Evolutionary conservation across 2,797 vertebrate species (phyloP).

Genomic region (Coccyzus lansbergi): DNA sequence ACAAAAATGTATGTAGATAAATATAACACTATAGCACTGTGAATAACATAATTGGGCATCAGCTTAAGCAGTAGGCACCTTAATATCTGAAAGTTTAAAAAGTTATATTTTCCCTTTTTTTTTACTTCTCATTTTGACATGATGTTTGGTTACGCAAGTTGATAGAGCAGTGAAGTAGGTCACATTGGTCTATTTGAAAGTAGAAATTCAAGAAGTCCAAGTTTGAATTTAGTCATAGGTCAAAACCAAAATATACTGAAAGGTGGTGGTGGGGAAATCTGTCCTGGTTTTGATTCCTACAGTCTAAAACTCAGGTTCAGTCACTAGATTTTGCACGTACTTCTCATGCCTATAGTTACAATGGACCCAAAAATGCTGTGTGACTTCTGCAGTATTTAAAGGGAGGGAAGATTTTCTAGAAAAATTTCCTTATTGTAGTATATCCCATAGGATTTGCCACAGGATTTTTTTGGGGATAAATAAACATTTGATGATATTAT

Average conservation of each 20-base stretch:
- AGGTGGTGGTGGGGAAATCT: neutral
- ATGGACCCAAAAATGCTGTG: neutral
- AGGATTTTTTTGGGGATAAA: neutral
- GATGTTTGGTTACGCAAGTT: neutral
- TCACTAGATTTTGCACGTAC: neutral
- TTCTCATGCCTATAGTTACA: neutral
- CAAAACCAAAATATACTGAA: neutral
- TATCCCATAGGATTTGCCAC: neutral
- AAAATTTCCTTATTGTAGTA: neutral
- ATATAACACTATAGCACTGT: neutral
- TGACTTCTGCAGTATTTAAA: neutral
- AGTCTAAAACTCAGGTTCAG: neutral
- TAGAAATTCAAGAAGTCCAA: neutral
- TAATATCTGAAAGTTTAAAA: neutral
- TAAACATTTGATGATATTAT: neutral
- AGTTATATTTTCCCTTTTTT: neutral
- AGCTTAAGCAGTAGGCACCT: neutral
- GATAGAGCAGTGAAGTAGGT: neutral
- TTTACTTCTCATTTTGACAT: neutral
- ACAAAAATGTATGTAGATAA: neutral
- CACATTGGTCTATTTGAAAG: neutral
- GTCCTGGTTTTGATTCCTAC: neutral
- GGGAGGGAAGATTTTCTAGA: neutral
- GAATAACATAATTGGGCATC: neutral
- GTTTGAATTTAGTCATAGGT: neutral